Percentiles rank a stretch among this genome's conserved stretches.
Evolutionary conservation across 2,113 vertebrate genomes (phyloP).

Genomic region (Paralichthys olivaceus): DNA sequence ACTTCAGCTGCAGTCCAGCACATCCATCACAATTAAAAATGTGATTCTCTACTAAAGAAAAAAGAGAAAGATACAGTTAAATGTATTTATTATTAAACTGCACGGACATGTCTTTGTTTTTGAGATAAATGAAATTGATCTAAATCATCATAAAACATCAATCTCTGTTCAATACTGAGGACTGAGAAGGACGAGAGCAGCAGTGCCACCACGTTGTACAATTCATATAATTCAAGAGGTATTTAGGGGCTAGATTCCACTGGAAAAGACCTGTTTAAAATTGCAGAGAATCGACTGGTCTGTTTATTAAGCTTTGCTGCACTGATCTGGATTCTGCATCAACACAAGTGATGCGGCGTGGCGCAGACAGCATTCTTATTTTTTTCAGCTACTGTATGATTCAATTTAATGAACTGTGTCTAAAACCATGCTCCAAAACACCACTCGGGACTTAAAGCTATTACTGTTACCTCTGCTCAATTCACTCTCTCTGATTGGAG

Average conservation of each 20-base stretch:
- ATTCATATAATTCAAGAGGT: not conserved
- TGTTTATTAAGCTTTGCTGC: slow-evolving; percentile 6
- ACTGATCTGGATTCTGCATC: not conserved
- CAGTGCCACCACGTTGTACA: not conserved
- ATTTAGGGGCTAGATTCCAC: not conserved
- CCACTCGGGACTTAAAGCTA: slow-evolving; percentile 22
- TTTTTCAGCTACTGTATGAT: slow-evolving; percentile 14
- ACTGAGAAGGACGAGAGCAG: not conserved
- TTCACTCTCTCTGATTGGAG: slow-evolving; percentile 29
- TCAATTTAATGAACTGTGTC: slow-evolving; percentile 26
- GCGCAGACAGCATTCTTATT: not conserved
- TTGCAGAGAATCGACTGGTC: not conserved
- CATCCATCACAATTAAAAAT: not conserved
- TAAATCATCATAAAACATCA: not conserved
- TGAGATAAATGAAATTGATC: not conserved
- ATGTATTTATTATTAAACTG: not conserved
- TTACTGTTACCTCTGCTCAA: slow-evolving; percentile 19
- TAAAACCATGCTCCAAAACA: not conserved
- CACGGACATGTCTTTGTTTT: not conserved
- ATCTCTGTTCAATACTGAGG: not conserved
- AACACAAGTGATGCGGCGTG: not conserved
- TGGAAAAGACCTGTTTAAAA: not conserved
- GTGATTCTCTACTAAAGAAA: not conserved
- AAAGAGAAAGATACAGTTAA: not conserved
- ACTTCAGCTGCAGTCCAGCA: not conserved